These are phyloP conservation scores for Eubucco bourcierii DNA, from an alignment of 2,113 vertebrate species.

Conservation along the genomic window DNA sequence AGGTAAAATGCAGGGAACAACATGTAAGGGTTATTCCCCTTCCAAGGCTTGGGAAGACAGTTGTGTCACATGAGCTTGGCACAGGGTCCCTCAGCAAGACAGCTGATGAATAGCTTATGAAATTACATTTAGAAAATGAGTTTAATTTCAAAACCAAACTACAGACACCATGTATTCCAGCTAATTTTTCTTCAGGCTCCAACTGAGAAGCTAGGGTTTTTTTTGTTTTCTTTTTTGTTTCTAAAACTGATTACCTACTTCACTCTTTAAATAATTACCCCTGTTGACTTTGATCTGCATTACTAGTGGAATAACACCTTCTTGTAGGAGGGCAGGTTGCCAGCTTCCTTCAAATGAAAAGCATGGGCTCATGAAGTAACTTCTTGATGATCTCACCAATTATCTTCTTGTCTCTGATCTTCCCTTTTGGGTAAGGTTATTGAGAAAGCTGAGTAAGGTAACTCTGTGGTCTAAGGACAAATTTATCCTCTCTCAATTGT, in stretches of 20 bases:
- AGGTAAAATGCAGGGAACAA: neutral
- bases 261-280: slow-evolving; percentile 61
- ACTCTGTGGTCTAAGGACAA: slow-evolving; percentile 23
- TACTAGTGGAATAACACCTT: slow-evolving; percentile 54
- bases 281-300: slow-evolving; percentile 54
- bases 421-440: slow-evolving; percentile 52
- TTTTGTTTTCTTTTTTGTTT: slow-evolving; percentile 26
- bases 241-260: slow-evolving; percentile 52
- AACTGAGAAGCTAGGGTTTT: neutral
- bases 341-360: slow-evolving; percentile 61
- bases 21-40: neutral
- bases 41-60: neutral
- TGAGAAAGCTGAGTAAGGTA: slow-evolving; percentile 56
- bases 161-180: slow-evolving; percentile 10
- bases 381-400: slow-evolving; percentile 61
- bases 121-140: slow-evolving; percentile 53
- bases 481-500: neutral
- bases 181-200: slow-evolving; percentile 55
- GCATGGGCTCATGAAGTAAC: slow-evolving; percentile 44
- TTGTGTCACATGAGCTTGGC: slow-evolving; percentile 4
- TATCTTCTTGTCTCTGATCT: slow-evolving; percentile 65
- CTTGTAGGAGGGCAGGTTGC: slow-evolving; percentile 40
- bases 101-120: slow-evolving; percentile 42
- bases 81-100: neutral
- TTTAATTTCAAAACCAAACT: slow-evolving; percentile 53